phyloP scores from a whole-genome alignment of 2,888 invertebrate species.

The Drosophila tripunctata region DNA sequence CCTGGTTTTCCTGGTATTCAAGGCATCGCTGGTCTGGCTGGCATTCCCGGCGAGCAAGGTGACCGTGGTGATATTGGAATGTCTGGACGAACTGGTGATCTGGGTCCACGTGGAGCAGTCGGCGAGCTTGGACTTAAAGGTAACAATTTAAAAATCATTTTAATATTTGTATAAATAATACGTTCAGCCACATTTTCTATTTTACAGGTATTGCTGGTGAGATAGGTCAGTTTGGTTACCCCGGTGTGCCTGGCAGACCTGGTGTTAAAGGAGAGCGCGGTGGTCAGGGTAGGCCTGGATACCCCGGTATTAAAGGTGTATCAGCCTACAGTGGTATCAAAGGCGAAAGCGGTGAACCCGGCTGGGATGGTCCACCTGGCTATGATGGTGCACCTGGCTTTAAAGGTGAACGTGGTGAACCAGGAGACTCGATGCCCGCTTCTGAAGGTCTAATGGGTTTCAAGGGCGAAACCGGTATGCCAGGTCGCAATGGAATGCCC shows the following conservation, averaged over 20 bases:
- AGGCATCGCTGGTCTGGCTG: constrained; percentile 73
- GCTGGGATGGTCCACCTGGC: constrained; percentile 84
- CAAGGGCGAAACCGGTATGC: constrained; percentile 87
- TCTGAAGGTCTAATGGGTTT: constrained; percentile 85
- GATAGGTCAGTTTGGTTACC: constrained; percentile 72
- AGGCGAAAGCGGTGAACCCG: constrained; percentile 86
- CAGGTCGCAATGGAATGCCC: constrained; percentile 85
- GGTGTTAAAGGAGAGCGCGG: constrained; percentile 82
- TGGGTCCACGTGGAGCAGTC: constrained; percentile 83
- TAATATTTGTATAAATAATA: background rate
- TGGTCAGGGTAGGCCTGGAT: constrained; percentile 70
- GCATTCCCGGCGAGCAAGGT: constrained; percentile 83
- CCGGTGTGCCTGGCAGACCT: constrained; percentile 66
- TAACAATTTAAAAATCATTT: constrained; percentile 4
- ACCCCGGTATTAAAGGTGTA: constrained; percentile 85
- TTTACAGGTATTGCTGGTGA: constrained; percentile 73
- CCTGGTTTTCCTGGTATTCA: constrained; percentile 65
- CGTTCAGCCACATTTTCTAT: background rate
- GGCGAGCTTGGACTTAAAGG: constrained; percentile 82
- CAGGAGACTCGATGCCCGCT: constrained; percentile 86
- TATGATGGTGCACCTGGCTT: constrained; percentile 68
- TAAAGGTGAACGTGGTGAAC: constrained; percentile 86
- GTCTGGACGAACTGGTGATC: constrained; percentile 83
- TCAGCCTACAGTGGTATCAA: constrained; percentile 87
- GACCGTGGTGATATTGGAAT: constrained; percentile 86